Evolutionary conservation across 2,888 invertebrate species (phyloP), one percentile per base, ranked within the genome.

Genomic region (Andrena hattorfiana): DNA sequence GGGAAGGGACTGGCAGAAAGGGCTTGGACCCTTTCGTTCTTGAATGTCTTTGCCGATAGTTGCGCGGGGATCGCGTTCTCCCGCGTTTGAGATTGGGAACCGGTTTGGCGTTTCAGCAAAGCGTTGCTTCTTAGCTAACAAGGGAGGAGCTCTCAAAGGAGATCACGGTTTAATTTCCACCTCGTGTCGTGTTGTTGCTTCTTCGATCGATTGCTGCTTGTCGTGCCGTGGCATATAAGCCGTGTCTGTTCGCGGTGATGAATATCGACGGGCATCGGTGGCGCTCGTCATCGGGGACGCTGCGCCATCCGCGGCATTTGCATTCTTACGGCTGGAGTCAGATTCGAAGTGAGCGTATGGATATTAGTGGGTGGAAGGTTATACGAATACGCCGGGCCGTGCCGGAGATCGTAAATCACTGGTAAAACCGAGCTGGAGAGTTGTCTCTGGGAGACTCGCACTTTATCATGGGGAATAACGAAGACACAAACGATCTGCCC

Each of bases 341-440:
- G 66, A 78, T 77, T 79, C 80, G 84, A 88, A 89, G 87, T 77
- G 83, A 89, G 88, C 89, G 90, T 90, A 90, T 89, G 91, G 90
- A 87, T 89, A 87, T 91, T 90, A 90, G 87, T 78, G 84, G 81
- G 76, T 86, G 77, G 85, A 51, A 89, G 90, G 90, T 92, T 90
- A 87, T 91, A 89, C 89, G 91, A 92, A 91, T 91, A 91, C 88
- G 89, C 87, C 75, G 83, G 80, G 70, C 42, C 70, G 81, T 84
- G 85, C 76, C 72, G 84, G 68, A 51, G 67, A 81, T 83, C 87
- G 88, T 91, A 90, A 91, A 91, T 91, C 91, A 91, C 77, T 77
- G 79, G 82, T 82, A 81, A 88, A 90, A 87, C 87, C 89, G 73
- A 48, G 26, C 77, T 68, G 75, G 76, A 81, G 63, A 79, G 60